Evolutionary conservation across 2,888 invertebrate genomes (phyloP).

Genomic region (Agrenia bidenticulata): DNA sequence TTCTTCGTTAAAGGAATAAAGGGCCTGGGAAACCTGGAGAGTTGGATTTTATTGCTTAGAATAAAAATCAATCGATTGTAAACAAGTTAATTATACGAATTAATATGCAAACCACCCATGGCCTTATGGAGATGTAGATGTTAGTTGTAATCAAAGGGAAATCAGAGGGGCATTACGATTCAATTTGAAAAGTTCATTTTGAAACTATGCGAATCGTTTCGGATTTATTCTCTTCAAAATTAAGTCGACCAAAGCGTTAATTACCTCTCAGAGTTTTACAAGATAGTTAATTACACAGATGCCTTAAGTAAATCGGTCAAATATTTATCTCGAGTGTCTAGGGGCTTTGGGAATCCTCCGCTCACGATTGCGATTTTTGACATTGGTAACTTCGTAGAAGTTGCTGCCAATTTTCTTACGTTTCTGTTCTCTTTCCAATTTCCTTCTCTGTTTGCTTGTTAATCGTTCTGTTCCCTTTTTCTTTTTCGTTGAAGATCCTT

Average conservation of each 20-base stretch:
- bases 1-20: conserved; percentile 1
- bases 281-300: background rate
- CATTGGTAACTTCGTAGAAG: conserved; percentile 85
- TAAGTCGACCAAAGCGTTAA: too few species aligned
- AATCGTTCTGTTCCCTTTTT: conserved; percentile 16
- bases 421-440: conserved; percentile 71
- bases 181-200: background rate
- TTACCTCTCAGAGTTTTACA: background rate
- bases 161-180: background rate
- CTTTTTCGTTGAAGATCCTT: conserved; percentile 52
- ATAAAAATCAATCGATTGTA: conserved; percentile 15
- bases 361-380: conserved; percentile 80
- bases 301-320: background rate
- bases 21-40: background rate
- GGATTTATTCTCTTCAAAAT: too few species aligned
- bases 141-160: background rate
- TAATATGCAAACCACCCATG: background rate
- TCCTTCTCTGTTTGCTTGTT: conserved; percentile 75
- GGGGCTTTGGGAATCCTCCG: conserved; percentile 58
- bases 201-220: too few species aligned
- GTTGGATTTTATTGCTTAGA: conserved; percentile 9
- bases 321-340: background rate
- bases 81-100: conserved; percentile 14
- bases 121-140: too few species aligned
- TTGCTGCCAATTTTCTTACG: conserved; percentile 82